These are phyloP conservation scores for Drosophila ambigua DNA, from an alignment of 1,140 invertebrate species.

Conservation along the genomic window DNA sequence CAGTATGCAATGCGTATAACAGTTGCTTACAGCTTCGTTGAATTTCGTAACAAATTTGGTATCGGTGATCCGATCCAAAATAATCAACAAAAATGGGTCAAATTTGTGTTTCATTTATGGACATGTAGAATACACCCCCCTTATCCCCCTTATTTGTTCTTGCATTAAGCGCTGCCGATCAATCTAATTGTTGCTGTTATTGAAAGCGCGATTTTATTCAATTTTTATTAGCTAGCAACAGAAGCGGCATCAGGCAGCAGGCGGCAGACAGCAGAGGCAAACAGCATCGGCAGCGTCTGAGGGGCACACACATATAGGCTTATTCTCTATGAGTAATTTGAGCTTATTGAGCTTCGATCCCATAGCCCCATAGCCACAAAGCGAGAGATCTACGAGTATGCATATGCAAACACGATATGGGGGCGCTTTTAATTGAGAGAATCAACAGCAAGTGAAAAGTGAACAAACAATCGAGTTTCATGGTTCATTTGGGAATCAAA, in stretches of 20 bases:
- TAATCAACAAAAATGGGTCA: slow-evolving; percentile 63
- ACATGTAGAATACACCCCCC: background rate
- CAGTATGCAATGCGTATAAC: slow-evolving; percentile 1
- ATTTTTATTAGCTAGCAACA: slow-evolving; percentile 71
- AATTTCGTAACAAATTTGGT: slow-evolving; percentile 5
- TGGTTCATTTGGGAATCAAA: background rate
- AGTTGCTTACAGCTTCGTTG: slow-evolving; percentile 24
- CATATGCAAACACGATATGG: slow-evolving; percentile 33
- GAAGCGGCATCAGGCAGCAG: background rate
- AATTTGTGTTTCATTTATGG: slow-evolving; percentile 15
- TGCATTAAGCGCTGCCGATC: background rate
- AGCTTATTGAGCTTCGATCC: slow-evolving; percentile 44
- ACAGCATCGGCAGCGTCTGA: background rate
- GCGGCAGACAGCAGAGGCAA: background rate
- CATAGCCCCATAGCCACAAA: slow-evolving; percentile 1
- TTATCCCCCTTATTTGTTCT: background rate
- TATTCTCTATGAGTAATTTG: slow-evolving; percentile 40
- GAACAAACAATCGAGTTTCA: background rate
- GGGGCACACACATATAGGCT: slow-evolving; percentile 2
- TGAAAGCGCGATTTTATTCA: slow-evolving; percentile 80
- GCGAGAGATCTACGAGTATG: slow-evolving; percentile 6
- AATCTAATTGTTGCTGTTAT: slow-evolving; percentile 54
- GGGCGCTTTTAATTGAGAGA: slow-evolving; percentile 34
- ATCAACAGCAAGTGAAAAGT: slow-evolving; percentile 11
- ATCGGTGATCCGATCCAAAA: slow-evolving; percentile 22